Percentiles rank a stretch among this genome's conserved stretches.
These are phyloP conservation scores for Palaemon carinicauda DNA, from an alignment of 1,140 invertebrate genomes.

Conservation along the genomic window DNA sequence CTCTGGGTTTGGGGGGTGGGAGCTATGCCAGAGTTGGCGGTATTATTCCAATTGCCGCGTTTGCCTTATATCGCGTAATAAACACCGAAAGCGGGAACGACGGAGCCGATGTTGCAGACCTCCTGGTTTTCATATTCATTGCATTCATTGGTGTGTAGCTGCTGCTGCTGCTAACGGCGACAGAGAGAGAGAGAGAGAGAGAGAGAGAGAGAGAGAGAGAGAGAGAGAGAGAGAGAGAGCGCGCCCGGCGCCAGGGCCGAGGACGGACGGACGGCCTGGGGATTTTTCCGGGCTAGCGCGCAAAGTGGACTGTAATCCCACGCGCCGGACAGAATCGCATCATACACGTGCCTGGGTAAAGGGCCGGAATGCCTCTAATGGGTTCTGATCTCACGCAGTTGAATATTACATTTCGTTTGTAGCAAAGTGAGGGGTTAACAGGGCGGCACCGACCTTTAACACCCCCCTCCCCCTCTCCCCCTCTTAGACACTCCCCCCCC, in stretches of 20 bases:
- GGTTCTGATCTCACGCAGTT: constrained; percentile 54
- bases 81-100: not conserved
- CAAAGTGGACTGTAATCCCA: constrained; percentile 50
- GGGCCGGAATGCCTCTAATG: constrained; percentile 54
- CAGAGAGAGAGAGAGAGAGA: not conserved
- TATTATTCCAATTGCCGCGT: too few species aligned
- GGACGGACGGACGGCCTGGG: not conserved
- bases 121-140: constrained; percentile 12
- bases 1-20: too few species aligned
- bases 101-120: not conserved
- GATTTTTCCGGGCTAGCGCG: constrained; percentile 33
- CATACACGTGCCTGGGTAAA: constrained; percentile 49
- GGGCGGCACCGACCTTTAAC: not conserved
- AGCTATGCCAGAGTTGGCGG: too few species aligned
- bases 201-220: not conserved
- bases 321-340: constrained; percentile 49
- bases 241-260: not conserved
- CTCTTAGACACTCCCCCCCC: not conserved
- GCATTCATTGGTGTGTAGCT: constrained; percentile 5
- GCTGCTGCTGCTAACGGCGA: not conserved
- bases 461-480: not conserved
- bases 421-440: constrained; percentile 27
- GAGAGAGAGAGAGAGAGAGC: not conserved
- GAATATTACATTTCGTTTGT: constrained; percentile 57
- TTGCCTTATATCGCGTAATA: constrained; percentile 14